phyloP scores from a whole-genome alignment of 2,888 invertebrate species.

The Ganaspis brasiliensis region DNA sequence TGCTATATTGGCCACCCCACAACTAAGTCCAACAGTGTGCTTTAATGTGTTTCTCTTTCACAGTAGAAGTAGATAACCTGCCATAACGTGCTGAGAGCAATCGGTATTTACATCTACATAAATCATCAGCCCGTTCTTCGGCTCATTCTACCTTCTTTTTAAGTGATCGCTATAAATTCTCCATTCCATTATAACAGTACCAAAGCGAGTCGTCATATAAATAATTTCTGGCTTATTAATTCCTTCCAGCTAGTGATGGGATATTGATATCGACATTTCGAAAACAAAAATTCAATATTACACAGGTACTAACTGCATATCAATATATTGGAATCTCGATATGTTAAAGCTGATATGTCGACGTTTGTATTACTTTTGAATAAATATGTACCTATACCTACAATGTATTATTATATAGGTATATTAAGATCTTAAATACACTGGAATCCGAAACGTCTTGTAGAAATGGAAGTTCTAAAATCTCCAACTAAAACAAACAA shows the following conservation, averaged over 20 bases:
- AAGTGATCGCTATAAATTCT: constrained; percentile 19
- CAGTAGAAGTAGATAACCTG: constrained; percentile 18
- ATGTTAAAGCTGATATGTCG: too few relatives aligned
- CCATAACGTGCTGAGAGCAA: constrained; percentile 52
- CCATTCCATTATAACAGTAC: constrained; percentile 1
- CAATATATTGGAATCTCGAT: too few relatives aligned
- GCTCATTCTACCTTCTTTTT: constrained; percentile 27
- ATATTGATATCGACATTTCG: too few relatives aligned
- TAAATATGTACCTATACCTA: too few relatives aligned
- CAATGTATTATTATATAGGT: too few relatives aligned
- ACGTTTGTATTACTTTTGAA: too few relatives aligned
- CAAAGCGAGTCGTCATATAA: neutral
- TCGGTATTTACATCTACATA: constrained; percentile 73
- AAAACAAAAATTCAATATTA: neutral
- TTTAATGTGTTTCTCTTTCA: constrained; percentile 16
- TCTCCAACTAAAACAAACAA: too few relatives aligned
- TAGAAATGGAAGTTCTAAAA: too few relatives aligned
- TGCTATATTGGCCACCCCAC: constrained; percentile 4
- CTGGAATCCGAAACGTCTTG: too few relatives aligned
- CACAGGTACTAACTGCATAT: too few relatives aligned
- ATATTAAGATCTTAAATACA: too few relatives aligned
- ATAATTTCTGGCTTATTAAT: constrained; percentile 1
- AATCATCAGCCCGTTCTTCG: constrained; percentile 62
- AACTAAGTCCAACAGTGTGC: neutral
- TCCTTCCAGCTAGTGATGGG: neutral